Base-by-base conservation (phyloP, 2,888 invertebrate genomes). In the Elegia similella region DNA sequence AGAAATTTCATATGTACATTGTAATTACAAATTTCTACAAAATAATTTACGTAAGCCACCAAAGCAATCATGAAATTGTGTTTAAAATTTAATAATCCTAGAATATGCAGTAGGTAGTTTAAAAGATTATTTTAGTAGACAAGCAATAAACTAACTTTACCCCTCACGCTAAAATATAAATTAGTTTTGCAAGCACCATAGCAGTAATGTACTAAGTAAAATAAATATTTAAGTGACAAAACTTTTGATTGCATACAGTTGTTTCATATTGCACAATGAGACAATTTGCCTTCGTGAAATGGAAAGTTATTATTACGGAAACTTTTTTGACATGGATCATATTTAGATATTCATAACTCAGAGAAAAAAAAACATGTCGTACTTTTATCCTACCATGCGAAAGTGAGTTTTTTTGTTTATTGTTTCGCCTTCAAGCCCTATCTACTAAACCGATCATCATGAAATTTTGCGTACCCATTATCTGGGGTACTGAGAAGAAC, bases 101-200 rank as follows among this genome's bases (percentile, higher is more conserved):
- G 46, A 46, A 46, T 46, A 23, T 46, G 46, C 23, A 46, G 17
- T 46, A n/a, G 23, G 46, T 46, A 17, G 16, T 46, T 43, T 16
- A 43, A 43, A 46, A 23, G 17, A 29, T 46, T 46, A 46, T 23
- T 23, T 46, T 23, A 12, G 23, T 23, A 46, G 46, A 23, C 23
- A 43, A 46, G 46, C 46, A 46, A 23, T 23, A 46, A 46, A 46
- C 17, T 12, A 23, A 23, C 23, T 46, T 16, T 23, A 46, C 12
- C 23, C 46, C 12, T 46, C 23, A 17, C 23, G 17, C 16, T 46
- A 46, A 46, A 46, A 46, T 46, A 46, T 46, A 17, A 17, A 46
- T n/a, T 38, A 46, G 46, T n/a, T 46, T 46, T 46, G 23, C n/a
- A 23, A 38, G 38, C 38, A 38, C 38, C 38, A 38, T 38, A 38